Base-by-base conservation (phyloP, 2,113 vertebrate species). In the Mobula birostris region DNA sequence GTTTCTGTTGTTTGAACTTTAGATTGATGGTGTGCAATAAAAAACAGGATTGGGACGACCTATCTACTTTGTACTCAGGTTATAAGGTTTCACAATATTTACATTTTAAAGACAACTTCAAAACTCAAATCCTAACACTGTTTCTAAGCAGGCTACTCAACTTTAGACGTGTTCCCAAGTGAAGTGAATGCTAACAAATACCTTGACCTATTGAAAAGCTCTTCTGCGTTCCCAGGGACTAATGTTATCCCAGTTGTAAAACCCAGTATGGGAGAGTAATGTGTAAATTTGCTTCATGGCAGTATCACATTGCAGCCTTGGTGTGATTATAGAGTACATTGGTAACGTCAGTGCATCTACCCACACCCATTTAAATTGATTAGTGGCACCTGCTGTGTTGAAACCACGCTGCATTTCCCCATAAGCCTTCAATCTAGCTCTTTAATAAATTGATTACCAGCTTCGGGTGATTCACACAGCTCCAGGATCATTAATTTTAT, bases 1-100 rank as follows among this genome's bases (percentile, higher is more conserved):
- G 5, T 93, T 68, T 36, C n/a, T 24, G 66, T 93, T 40, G 21
- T 93, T 74, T 93, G 66, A 72, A 72, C 40, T 70, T 93, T 68
- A 93, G 90, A 93, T 93, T 93, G 68, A 93, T 93, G 40, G 19
- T 72, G 66, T 72, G 90, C 90, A 24, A 24, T 72, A 48, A 12
- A 48, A 74, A 93, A 72, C 63, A 93, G 19, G 70, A 72, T 17
- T 32, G 48, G 66, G 68, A 27, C 48, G 63, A 48, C 68, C 90
- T 93, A 72, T 93, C 95, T 95, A 94, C 94, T 94, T 95, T 95
- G 94, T 94, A 72, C 82, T 77, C 95, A 94, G 94, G 94, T 93
- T 94, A 94, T 94, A 93, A 88, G 19, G 66, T 95, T 95, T 95
- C 94, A 95, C 94, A 91, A 32, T 94, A 61, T 56, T 15, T 82